These are phyloP conservation scores for Pristionchus maxplancki DNA, from an alignment of 2,888 invertebrate genomes.

Conservation along the genomic window DNA sequence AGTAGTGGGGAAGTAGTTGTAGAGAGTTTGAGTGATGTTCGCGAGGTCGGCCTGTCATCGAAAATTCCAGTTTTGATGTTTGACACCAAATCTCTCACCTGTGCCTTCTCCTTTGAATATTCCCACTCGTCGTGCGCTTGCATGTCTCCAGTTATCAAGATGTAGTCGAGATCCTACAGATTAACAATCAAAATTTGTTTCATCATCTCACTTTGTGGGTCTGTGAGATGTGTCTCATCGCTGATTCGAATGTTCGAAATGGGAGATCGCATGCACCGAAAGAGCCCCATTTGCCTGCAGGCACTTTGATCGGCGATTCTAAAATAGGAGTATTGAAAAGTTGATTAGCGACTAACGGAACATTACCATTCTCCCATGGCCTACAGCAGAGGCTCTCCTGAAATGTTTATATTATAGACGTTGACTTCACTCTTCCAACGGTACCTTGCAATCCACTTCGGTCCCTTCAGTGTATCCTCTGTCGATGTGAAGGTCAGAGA, in stretches of 20 bases:
- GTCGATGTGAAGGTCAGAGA: constrained; percentile 96
- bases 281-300: constrained; percentile 78
- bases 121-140: constrained; percentile 96
- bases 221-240: constrained; percentile 77
- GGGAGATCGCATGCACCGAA: constrained; percentile 78
- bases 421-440: neutral
- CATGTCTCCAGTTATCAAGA: constrained; percentile 83
- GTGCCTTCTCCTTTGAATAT: constrained; percentile 81
- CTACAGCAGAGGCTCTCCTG: constrained; percentile 62
- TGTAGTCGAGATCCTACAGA: constrained; percentile 44
- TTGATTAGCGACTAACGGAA: neutral
- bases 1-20: constrained; percentile 85
- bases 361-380: neutral
- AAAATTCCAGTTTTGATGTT: constrained; percentile 81
- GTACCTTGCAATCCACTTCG: constrained; percentile 62
- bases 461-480: constrained; percentile 84
- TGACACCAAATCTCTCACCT: neutral
- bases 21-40: constrained; percentile 66
- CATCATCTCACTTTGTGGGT: constrained; percentile 66
- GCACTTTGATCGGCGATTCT: neutral
- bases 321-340: neutral
- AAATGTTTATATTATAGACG: constrained; percentile 1
- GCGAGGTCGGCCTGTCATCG: constrained; percentile 58
- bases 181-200: neutral
- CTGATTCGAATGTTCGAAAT: constrained; percentile 75